A percentile compares a stretch with the other conserved stretches of the same genome.
phyloP scores from a whole-genome alignment of 2,888 invertebrate species.

The Lacanobia wlatinum region DNA sequence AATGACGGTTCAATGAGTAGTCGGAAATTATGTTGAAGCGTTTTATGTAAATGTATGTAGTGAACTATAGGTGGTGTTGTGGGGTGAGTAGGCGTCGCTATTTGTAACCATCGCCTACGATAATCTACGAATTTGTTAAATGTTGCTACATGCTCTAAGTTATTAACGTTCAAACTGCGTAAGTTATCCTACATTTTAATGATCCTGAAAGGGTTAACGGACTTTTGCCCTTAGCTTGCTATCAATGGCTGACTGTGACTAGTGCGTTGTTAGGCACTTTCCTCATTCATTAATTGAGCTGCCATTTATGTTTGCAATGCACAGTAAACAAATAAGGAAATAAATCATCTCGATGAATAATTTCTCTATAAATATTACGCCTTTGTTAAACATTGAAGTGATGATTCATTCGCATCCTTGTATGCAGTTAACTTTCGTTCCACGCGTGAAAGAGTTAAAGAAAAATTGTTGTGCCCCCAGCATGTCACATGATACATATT shows the following conservation, averaged over 20 bases:
- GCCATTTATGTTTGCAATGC: neutral
- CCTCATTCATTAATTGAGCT: conserved; percentile 25
- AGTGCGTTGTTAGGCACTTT: conserved; percentile 30
- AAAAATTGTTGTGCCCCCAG: conserved; percentile 34
- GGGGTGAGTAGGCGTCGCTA: conserved; percentile 47
- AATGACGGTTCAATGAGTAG: conserved; percentile 70
- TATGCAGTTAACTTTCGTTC: conserved; percentile 39
- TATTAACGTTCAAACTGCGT: conserved; percentile 16
- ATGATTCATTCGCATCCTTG: conserved; percentile 55
- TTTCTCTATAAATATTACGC: conserved; percentile 55
- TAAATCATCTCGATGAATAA: conserved; percentile 54
- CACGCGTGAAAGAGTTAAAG: conserved; percentile 39
- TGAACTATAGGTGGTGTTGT: conserved; percentile 37
- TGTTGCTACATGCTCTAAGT: conserved; percentile 27
- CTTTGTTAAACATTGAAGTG: conserved; percentile 44
- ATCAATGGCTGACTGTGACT: conserved; percentile 37
- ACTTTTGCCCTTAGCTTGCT: conserved; percentile 8
- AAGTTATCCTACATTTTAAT: conserved; percentile 18
- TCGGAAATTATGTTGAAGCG: conserved; percentile 66
- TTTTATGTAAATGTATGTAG: conserved; percentile 39
- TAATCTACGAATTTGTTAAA: conserved; percentile 16
- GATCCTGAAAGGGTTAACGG: conserved; percentile 29
- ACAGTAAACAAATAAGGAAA: conserved; percentile 45
- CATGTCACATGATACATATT: conserved; percentile 70
- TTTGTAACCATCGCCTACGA: conserved; percentile 47